Conservation (phyloP, 2,797 vertebrate genomes). For the Eleutherodactylus coqui region DNA sequence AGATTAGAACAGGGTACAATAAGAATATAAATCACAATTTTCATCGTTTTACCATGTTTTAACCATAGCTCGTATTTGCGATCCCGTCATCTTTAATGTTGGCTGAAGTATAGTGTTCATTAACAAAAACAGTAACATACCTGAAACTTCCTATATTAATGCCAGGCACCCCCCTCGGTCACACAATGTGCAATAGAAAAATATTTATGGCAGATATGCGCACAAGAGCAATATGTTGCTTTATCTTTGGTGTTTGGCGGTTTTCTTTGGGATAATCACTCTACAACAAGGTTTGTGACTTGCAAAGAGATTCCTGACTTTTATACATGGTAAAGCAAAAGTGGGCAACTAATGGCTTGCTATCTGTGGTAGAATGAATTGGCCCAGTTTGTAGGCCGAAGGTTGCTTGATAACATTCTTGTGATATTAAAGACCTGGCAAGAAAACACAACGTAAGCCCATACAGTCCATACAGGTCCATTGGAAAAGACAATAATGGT, state of each 20-base stretch:
- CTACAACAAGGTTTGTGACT: constrained; percentile 20
- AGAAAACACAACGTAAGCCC: not conserved
- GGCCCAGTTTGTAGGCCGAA: not conserved
- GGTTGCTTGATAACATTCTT: constrained; percentile 1
- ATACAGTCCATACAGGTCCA: constrained; percentile 13
- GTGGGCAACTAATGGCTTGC: not conserved
- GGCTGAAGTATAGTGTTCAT: constrained; percentile 26
- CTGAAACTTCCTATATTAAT: constrained; percentile 12
- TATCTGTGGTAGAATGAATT: not conserved
- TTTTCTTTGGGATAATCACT: constrained; percentile 48
- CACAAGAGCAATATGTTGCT: not conserved
- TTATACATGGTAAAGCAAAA: not conserved
- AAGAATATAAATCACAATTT: constrained; percentile 49
- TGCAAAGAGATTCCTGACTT: constrained; percentile 20
- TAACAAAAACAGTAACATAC: not conserved
- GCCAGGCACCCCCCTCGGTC: not conserved
- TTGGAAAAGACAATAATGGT: not conserved
- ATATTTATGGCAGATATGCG: not conserved
- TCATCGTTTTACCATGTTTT: constrained; percentile 39
- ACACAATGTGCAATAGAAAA: not conserved
- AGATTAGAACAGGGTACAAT: constrained; percentile 57
- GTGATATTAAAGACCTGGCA: constrained; percentile 20
- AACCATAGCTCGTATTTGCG: constrained; percentile 7
- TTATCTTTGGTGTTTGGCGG: constrained; percentile 48
- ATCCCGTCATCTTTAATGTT: constrained; percentile 36